Percentiles rank a stretch among this genome's conserved stretches.
These are phyloP conservation scores for Lanistes nyassanus DNA, from an alignment of 1,140 invertebrate species.

Conservation along the genomic window DNA sequence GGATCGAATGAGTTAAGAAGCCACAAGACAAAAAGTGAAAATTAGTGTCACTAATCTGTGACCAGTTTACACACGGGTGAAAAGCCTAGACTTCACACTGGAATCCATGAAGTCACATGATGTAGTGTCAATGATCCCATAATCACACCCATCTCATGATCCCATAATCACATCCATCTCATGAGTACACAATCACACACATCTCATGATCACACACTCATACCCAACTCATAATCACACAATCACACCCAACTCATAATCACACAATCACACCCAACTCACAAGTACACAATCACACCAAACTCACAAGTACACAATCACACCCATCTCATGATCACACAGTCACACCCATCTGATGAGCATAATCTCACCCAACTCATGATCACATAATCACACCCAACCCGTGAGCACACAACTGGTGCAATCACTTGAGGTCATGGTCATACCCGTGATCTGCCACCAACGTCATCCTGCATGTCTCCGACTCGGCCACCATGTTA, in stretches of 20 bases:
- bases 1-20: too few relatives aligned
- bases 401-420: too few relatives aligned
- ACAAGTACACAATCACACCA: too few relatives aligned
- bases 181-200: not conserved
- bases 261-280: not conserved
- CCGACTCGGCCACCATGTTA: slow-evolving; percentile 60
- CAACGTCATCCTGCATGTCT: slow-evolving; percentile 56
- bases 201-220: not conserved
- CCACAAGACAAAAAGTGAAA: too few relatives aligned
- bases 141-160: too few relatives aligned
- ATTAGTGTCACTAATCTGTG: too few relatives aligned
- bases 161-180: too few relatives aligned
- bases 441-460: slow-evolving; percentile 59
- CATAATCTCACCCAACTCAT: not conserved
- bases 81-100: too few relatives aligned
- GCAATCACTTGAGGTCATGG: not conserved
- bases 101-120: too few relatives aligned
- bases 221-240: not conserved
- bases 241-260: not conserved
- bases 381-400: not conserved
- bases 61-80: too few relatives aligned
- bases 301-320: not conserved
- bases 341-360: not conserved
- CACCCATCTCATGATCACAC: not conserved
- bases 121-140: too few relatives aligned